A percentile compares a stretch with the other conserved stretches of the same genome.
Conservation (phyloP, 2,797 vertebrate genomes). For the Rachycentron canadum region DNA sequence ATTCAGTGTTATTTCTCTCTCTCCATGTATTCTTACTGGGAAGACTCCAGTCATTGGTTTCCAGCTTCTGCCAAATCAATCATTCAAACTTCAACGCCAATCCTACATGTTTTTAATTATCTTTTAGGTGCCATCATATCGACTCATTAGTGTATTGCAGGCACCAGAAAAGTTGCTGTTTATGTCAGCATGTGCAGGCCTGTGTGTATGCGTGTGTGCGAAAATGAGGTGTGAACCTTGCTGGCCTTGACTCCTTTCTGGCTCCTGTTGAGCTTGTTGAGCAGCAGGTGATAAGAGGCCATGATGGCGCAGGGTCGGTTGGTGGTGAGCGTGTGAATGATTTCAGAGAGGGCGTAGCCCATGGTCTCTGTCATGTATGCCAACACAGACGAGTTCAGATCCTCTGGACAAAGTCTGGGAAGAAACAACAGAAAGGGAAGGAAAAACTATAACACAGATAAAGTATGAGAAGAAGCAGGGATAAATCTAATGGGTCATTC, state of each 20-base stretch:
- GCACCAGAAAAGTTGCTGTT: background rate
- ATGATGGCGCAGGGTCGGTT: conserved; percentile 88
- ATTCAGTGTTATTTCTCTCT: conserved; percentile 85
- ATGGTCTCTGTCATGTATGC: conserved; percentile 86
- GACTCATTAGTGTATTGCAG: background rate
- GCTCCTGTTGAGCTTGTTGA: conserved; percentile 85
- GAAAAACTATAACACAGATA: conserved; percentile 11
- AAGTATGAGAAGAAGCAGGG: conserved; percentile 14
- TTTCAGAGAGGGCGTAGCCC: conserved; percentile 83
- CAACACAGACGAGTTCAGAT: conserved; percentile 85
- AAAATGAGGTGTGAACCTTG: conserved; percentile 78
- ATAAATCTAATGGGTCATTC: conserved; percentile 13
- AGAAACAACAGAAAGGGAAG: conserved; percentile 22
- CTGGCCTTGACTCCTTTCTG: conserved; percentile 80
- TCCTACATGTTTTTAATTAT: background rate
- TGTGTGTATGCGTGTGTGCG: background rate
- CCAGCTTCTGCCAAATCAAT: conserved; percentile 73
- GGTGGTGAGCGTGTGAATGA: conserved; percentile 84
- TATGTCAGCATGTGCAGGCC: background rate
- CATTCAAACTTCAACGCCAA: conserved; percentile 6
- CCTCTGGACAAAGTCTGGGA: conserved; percentile 83
- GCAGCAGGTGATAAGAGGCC: conserved; percentile 88
- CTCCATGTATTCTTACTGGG: conserved; percentile 87
- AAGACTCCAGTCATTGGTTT: conserved; percentile 86
- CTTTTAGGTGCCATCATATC: background rate